phyloP scores from a whole-genome alignment of 1,140 invertebrate genomes.

The Eubasilissa regina region DNA sequence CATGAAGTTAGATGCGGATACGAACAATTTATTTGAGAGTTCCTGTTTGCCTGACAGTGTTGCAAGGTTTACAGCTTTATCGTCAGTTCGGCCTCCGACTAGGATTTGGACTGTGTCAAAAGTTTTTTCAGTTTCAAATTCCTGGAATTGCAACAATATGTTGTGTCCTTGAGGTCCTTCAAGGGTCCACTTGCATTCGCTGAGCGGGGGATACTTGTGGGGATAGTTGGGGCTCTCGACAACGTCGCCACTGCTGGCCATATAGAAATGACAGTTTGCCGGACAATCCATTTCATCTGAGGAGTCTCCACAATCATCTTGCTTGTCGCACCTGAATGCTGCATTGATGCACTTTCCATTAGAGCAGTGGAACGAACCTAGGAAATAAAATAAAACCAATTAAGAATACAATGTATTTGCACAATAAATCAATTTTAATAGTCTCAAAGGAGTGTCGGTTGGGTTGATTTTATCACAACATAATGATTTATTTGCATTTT shows the following conservation, averaged over 20 bases:
- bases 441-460: too few relatives aligned
- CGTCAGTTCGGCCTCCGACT: slow-evolving; percentile 94
- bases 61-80: slow-evolving; percentile 91
- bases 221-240: slow-evolving; percentile 96
- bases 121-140: slow-evolving; percentile 97
- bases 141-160: slow-evolving; percentile 94
- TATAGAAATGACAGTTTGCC: slow-evolving; percentile 90
- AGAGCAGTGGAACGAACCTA: slow-evolving; percentile 91
- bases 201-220: slow-evolving; percentile 90
- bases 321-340: slow-evolving; percentile 92
- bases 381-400: slow-evolving; percentile 57
- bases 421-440: too few relatives aligned
- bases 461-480: too few relatives aligned
- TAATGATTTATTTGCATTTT: too few relatives aligned
- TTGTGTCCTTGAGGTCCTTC: slow-evolving; percentile 97
- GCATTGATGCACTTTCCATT: slow-evolving; percentile 93
- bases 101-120: slow-evolving; percentile 97
- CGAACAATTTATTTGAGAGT: slow-evolving; percentile 86
- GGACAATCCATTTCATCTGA: slow-evolving; percentile 94
- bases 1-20: slow-evolving; percentile 98
- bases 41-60: slow-evolving; percentile 93
- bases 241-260: slow-evolving; percentile 94
- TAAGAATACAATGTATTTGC: too few relatives aligned
- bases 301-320: slow-evolving; percentile 93
- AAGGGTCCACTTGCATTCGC: slow-evolving; percentile 97